These are phyloP conservation scores for Sus scrofa DNA, from an alignment of 2,113 vertebrate species.

Conservation along the genomic window DNA sequence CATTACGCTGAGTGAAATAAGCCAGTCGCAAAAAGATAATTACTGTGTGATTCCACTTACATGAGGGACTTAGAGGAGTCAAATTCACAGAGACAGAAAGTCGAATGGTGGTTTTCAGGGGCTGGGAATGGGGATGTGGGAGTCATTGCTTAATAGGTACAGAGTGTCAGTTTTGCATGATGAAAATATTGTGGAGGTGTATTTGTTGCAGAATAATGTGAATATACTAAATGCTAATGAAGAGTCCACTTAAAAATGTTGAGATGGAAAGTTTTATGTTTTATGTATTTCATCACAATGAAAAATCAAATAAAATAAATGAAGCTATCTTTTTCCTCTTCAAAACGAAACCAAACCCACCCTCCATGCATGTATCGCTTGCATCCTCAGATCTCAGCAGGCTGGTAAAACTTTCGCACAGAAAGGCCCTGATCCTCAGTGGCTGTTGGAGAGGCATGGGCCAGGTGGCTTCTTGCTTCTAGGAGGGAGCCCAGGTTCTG, in stretches of 20 bases:
- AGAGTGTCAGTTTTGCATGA: not conserved
- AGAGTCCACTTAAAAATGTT: not conserved
- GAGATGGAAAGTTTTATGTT: not conserved
- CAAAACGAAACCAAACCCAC: not conserved
- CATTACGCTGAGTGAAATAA: not conserved
- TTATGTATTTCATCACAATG: not conserved
- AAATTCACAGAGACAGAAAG: not conserved
- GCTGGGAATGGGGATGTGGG: accelerated
- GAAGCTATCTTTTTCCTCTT: not conserved
- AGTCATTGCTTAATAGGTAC: not conserved
- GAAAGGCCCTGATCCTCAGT: not conserved
- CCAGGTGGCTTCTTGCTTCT: not conserved
- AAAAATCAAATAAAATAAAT: not conserved
- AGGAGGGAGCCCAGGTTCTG: not conserved
- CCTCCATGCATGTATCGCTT: not conserved
- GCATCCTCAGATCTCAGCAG: not conserved
- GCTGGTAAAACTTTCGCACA: not conserved
- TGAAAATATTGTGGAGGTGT: not conserved
- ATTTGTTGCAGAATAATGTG: no score
- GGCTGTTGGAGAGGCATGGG: not conserved
- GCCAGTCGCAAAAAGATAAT: not conserved
- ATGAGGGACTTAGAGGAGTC: not conserved
- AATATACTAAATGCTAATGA: not conserved
- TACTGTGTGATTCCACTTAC: not conserved
- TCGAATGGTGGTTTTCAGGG: no score